Evolutionary conservation across 64 coral and sea anemone species (phyloP).

Genomic region (Orbicella faveolata): DNA sequence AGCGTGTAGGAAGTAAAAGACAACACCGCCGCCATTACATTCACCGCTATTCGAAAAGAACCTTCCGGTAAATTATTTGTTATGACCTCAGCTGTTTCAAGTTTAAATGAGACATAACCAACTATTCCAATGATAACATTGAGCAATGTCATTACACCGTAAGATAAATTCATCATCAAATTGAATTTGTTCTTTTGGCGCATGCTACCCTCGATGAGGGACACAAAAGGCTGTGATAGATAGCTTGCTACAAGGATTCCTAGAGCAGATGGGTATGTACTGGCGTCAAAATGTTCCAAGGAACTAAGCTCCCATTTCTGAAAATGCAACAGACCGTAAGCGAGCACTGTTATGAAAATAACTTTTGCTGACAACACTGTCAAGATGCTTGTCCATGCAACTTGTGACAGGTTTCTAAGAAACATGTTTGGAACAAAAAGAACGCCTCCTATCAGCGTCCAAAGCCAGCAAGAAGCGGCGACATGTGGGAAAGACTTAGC

Average conservation of each 20-base stretch:
- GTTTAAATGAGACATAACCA: constrained; percentile 81
- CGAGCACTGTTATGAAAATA: constrained; percentile 82
- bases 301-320: constrained; percentile 77
- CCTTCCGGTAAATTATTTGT: constrained; percentile 92
- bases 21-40: constrained; percentile 78
- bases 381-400: constrained; percentile 96
- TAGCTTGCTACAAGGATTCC: constrained; percentile 92
- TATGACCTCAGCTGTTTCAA: constrained; percentile 82
- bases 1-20: constrained; percentile 91
- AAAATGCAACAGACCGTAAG: constrained; percentile 69
- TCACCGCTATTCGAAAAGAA: constrained; percentile 60
- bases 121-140: constrained; percentile 84
- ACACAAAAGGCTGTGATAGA: constrained; percentile 91
- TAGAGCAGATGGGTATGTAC: constrained; percentile 84
- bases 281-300: constrained; percentile 69
- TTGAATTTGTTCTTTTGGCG: constrained; percentile 65
- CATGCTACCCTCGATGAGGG: constrained; percentile 94
- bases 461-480: constrained; percentile 55
- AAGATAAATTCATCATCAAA: constrained; percentile 71
- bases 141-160: constrained; percentile 81
- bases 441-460: constrained; percentile 73
- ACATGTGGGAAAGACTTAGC: constrained; percentile 62
- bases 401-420: constrained; percentile 88
- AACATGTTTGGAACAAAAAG: constrained; percentile 90
- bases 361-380: constrained; percentile 90